These are phyloP conservation scores for Eupithecia subfuscata DNA, from an alignment of 2,888 invertebrate species.

Conservation along the genomic window DNA sequence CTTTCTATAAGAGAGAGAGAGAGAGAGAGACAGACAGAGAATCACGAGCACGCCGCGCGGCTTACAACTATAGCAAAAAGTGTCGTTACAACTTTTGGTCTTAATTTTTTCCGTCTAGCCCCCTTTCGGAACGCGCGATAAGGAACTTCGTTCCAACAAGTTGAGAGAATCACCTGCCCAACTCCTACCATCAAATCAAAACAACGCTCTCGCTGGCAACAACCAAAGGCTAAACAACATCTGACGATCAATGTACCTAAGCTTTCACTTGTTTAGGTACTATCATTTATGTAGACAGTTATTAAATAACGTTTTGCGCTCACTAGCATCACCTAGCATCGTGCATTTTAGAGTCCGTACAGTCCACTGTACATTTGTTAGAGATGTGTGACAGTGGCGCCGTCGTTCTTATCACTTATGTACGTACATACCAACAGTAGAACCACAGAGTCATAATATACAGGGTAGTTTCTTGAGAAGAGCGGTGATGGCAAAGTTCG, in stretches of 20 bases:
- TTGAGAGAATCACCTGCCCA: not conserved
- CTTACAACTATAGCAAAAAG: too few species aligned
- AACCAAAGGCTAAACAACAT: not conserved
- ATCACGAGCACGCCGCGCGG: too few species aligned
- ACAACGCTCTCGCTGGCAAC: not conserved
- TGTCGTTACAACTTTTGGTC: too few species aligned
- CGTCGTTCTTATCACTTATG: slow-evolving; percentile 61
- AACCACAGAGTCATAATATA: slow-evolving; percentile 12
- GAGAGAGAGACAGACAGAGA: too few species aligned
- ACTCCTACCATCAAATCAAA: not conserved
- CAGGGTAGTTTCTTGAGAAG: too few species aligned
- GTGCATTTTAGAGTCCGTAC: not conserved
- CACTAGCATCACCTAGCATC: not conserved
- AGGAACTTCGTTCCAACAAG: too few species aligned
- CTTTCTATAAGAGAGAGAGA: too few species aligned
- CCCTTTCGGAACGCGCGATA: too few species aligned
- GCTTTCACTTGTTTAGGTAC: slow-evolving; percentile 39
- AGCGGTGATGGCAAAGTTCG: too few species aligned
- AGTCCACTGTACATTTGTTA: slow-evolving; percentile 16
- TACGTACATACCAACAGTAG: slow-evolving; percentile 55
- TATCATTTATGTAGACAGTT: slow-evolving; percentile 18
- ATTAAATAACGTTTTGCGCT: not conserved
- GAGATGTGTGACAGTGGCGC: slow-evolving; percentile 53
- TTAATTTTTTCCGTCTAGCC: too few species aligned
- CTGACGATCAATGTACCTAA: not conserved